phyloP scores from a whole-genome alignment of 2,797 vertebrate genomes.

The Myotis pilosus region DNA sequence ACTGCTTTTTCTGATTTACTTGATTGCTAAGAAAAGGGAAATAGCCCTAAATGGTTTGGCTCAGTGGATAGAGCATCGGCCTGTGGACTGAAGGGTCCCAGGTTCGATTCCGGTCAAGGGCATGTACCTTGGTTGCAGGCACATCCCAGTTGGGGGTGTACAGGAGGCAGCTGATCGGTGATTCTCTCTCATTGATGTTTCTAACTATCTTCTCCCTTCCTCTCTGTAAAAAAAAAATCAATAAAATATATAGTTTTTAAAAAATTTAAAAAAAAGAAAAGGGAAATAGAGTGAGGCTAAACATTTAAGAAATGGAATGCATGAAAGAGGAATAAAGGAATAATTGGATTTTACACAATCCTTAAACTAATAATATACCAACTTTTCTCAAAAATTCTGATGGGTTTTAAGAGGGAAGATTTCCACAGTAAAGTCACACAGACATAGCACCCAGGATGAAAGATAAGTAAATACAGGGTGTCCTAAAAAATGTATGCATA shows the following conservation, averaged over 20 bases:
- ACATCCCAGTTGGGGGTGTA: too few relatives aligned
- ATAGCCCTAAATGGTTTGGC: not conserved
- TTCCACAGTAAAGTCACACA: not conserved
- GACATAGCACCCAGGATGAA: not conserved
- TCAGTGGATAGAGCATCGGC: too few relatives aligned
- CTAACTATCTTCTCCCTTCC: too few relatives aligned
- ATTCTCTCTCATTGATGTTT: too few relatives aligned
- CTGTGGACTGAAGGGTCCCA: too few relatives aligned
- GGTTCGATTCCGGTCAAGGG: too few relatives aligned
- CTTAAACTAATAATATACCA: not conserved
- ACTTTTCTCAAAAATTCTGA: slow-evolving; percentile 10
- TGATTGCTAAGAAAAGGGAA: not conserved
- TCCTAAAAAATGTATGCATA: too few relatives aligned
- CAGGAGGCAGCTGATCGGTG: too few relatives aligned
- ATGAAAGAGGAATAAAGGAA: slow-evolving; percentile 21
- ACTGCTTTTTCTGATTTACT: not conserved
- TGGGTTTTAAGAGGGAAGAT: slow-evolving; percentile 3
- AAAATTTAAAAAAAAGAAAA: not conserved
- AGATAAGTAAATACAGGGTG: not conserved
- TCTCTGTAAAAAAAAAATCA: too few relatives aligned
- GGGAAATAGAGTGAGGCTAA: not conserved
- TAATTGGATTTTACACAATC: slow-evolving; percentile 15
- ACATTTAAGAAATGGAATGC: slow-evolving; percentile 19
- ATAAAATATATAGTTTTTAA: too few relatives aligned
- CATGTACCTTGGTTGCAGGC: too few relatives aligned